A percentile compares a stretch with the other conserved stretches of the same genome.
Conservation (phyloP, 2,888 invertebrate species). For the Ectemnius lituratus region DNA sequence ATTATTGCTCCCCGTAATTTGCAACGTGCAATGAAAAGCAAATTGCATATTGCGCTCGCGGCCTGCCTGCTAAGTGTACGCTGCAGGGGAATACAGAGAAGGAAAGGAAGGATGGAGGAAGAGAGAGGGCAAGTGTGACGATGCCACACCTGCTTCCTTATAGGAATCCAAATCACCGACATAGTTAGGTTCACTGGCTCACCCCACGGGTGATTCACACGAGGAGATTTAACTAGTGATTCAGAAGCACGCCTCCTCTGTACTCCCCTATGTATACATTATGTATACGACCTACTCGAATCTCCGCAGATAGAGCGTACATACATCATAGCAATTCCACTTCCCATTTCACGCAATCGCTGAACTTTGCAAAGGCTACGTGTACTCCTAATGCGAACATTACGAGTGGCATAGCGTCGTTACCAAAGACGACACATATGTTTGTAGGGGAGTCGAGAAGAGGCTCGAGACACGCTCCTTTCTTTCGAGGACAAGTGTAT, state of each 20-base stretch:
- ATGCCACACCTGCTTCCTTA: conserved; percentile 15
- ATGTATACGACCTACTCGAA: not conserved
- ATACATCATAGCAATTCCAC: too few relatives aligned
- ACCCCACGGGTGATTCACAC: conserved; percentile 17
- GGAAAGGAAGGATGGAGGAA: not conserved
- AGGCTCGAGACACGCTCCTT: too few relatives aligned
- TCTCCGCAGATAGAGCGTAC: too few relatives aligned
- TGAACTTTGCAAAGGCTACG: too few relatives aligned
- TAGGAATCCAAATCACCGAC: conserved; percentile 20
- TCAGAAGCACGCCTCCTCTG: conserved; percentile 1
- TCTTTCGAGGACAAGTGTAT: not conserved
- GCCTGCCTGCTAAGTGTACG: not conserved
- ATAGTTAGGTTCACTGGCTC: conserved; percentile 16
- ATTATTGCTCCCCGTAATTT: conserved; percentile 1
- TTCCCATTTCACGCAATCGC: too few relatives aligned
- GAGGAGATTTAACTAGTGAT: conserved; percentile 8
- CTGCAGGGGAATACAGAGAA: not conserved
- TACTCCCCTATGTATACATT: not conserved
- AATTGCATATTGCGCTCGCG: conserved; percentile 2
- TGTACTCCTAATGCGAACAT: too few relatives aligned
- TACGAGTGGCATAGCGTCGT: too few relatives aligned
- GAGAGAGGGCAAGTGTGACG: too few relatives aligned
- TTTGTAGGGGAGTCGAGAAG: too few relatives aligned
- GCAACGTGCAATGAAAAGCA: not conserved
- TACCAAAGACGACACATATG: too few relatives aligned